Evolutionary conservation across 2,888 invertebrate species (phyloP).

Genomic region (Trichogramma evanescens): DNA sequence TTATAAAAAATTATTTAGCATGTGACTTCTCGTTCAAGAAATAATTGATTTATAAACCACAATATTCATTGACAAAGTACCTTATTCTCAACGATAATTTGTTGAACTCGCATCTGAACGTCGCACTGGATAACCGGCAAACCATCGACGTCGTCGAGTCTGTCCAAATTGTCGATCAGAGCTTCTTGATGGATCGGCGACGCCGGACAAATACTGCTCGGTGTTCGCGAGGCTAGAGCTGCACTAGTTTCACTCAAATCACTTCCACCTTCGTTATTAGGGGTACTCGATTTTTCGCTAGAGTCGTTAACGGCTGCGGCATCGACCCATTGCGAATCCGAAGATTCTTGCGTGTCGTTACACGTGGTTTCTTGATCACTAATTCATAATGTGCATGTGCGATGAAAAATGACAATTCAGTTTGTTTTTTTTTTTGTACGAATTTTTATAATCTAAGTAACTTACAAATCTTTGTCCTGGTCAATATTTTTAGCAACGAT

Average conservation of each 20-base stretch:
- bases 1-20: neutral
- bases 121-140: constrained; percentile 65
- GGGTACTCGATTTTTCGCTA: constrained; percentile 30
- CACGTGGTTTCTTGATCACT: constrained; percentile 28
- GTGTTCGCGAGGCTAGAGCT: constrained; percentile 53
- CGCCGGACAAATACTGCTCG: constrained; percentile 54
- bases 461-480: constrained; percentile 37
- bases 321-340: constrained; percentile 29
- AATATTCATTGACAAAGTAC: constrained; percentile 44
- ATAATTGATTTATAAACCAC: neutral
- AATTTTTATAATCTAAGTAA: constrained; percentile 7
- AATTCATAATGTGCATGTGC: neutral
- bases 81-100: constrained; percentile 75
- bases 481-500: constrained; percentile 25
- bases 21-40: neutral
- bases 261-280: constrained; percentile 32
- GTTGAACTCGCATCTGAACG: constrained; percentile 69
- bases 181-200: constrained; percentile 51
- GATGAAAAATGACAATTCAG: neutral
- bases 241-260: constrained; percentile 41
- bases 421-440: neutral
- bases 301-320: constrained; percentile 17
- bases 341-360: constrained; percentile 22
- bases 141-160: constrained; percentile 65
- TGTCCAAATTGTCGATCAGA: constrained; percentile 38